Conservation (phyloP, 2,113 vertebrate genomes). For the Phocoena phocoena region DNA sequence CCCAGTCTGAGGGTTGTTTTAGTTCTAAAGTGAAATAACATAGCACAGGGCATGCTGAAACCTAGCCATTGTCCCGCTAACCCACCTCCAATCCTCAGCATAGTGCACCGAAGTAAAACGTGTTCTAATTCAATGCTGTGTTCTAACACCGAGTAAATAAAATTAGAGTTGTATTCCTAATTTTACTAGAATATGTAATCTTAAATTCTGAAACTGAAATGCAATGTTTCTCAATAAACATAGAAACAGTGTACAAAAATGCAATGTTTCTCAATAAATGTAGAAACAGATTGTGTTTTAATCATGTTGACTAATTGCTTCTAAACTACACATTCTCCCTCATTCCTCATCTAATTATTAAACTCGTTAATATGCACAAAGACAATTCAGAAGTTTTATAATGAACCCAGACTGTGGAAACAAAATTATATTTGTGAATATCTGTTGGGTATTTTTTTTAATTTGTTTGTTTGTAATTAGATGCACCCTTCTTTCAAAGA, state of each 20-base stretch:
- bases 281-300: not conserved
- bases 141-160: conserved; percentile 54
- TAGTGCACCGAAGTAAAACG: not conserved
- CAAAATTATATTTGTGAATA: conserved; percentile 20
- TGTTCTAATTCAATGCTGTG: not conserved
- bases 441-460: not conserved
- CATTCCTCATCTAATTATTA: conserved; percentile 61
- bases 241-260: not conserved
- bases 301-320: conserved; percentile 30
- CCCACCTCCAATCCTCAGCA: not conserved
- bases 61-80: not conserved
- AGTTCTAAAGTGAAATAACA: not conserved
- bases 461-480: not conserved
- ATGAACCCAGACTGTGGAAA: conserved; percentile 18
- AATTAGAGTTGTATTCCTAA: conserved; percentile 41
- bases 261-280: not conserved
- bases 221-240: not conserved
- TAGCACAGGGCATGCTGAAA: not conserved
- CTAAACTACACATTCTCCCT: conserved; percentile 19
- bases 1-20: not conserved
- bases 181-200: conserved; percentile 50
- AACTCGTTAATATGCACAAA: conserved; percentile 52
- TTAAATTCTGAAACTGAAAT: conserved; percentile 30
- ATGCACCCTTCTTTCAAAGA: not conserved
- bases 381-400: conserved; percentile 51